Base-by-base conservation (phyloP, 2,888 invertebrate species). In the Amblyteles armatorius region DNA sequence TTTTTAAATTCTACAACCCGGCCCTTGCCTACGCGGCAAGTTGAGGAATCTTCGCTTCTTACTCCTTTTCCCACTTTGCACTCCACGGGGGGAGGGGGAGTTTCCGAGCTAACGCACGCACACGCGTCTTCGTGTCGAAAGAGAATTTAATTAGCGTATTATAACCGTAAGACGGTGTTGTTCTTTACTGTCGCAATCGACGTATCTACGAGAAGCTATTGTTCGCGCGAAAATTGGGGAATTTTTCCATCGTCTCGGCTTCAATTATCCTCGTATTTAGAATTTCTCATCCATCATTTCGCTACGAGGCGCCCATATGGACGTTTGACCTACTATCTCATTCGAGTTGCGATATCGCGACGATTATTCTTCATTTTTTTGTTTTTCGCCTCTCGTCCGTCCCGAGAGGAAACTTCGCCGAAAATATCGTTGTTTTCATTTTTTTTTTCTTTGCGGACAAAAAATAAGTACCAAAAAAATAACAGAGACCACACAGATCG, bases 71-170 rank as follows among this genome's bases (percentile, higher is more conserved):
- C 44, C 67, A 22, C 65, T 72, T 82, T 48, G 68, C 55, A 71
- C 44, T 69, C 72, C 80, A 83, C 67, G 77, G 44, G 65, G 19
- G 78, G 68, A 19, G 52, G 22, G 29, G 55, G 65, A 71, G 16
- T 48, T 48, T 77, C 76, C 83, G 77, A 33, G 76, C 67, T 77
- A 71, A 76, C 81, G 83, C 78, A 87, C 82, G 50, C 68, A 72
- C 82, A 74, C 71, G 63, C 78, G 68, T 82, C 65, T 81, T 86
- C 88, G 88, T 92, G 91, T 91, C 90, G 92, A 90, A 91, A 92
- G 91, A 88, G 90, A 90, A 92, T 92, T 92, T 92, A 93, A 93
- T 92, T 93, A 93, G 91, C 91, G 90, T 90, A 90, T 91, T 91
- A 92, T 90, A 91, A 48, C 88, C 87, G 89, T 22, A 29, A 50